Percentiles rank a stretch among this genome's conserved stretches.
Evolutionary conservation across 1,140 invertebrate species (phyloP).

Genomic region (Euwallacea similis): DNA sequence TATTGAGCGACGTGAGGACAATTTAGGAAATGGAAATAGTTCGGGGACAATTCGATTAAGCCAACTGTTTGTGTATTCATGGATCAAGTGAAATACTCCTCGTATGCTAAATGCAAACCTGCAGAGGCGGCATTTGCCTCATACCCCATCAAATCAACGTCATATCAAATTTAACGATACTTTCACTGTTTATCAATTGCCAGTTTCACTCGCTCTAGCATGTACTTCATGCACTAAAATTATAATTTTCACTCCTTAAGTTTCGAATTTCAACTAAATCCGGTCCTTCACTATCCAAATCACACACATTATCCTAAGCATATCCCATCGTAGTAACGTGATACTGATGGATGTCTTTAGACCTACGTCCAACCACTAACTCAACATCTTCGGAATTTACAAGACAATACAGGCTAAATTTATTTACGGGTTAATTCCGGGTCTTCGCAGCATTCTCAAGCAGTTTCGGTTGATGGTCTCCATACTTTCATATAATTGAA

Average conservation of each 20-base stretch:
- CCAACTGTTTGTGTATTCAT: slow-evolving; percentile 35
- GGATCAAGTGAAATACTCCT: slow-evolving; percentile 23
- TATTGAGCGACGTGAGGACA: slow-evolving; percentile 15
- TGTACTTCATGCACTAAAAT: not conserved
- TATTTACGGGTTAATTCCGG: slow-evolving; percentile 35
- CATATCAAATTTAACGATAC: not conserved
- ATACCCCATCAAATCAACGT: not conserved
- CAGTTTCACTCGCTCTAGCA: too few species aligned
- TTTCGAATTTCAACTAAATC: slow-evolving; percentile 4
- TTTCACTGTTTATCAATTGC: too few species aligned
- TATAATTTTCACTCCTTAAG: not conserved
- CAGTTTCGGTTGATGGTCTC: slow-evolving; percentile 28
- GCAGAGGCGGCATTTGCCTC: slow-evolving; percentile 3
- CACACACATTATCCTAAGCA: slow-evolving; percentile 21
- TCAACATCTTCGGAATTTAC: slow-evolving; percentile 18
- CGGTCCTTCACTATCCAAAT: slow-evolving; percentile 2
- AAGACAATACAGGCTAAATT: slow-evolving; percentile 33
- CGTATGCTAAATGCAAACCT: slow-evolving; percentile 31
- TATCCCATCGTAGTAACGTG: slow-evolving; percentile 20
- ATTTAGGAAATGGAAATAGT: slow-evolving; percentile 28
- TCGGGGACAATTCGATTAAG: slow-evolving; percentile 36
- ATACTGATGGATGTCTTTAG: slow-evolving; percentile 28
- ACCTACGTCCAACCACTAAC: slow-evolving; percentile 24
- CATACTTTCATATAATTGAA: slow-evolving; percentile 34
- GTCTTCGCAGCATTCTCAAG: slow-evolving; percentile 17